A percentile compares a stretch with the other conserved stretches of the same genome.
Conservation (phyloP, 1,140 invertebrate genomes). For the Drosophila virilis region DNA sequence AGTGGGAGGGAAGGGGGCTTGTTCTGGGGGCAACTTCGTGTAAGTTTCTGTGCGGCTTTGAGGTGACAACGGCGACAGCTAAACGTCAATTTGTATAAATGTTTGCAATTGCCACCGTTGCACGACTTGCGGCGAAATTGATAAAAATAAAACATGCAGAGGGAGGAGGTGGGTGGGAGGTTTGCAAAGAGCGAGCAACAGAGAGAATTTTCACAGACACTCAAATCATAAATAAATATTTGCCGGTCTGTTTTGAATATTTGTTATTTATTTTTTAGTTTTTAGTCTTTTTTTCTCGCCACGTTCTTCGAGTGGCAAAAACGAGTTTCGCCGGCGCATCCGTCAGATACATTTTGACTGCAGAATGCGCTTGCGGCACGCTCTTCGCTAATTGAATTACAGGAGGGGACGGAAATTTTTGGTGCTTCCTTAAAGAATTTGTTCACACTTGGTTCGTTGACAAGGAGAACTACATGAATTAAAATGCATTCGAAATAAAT, state of each 20-base stretch:
- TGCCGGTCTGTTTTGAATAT: slow-evolving; percentile 20
- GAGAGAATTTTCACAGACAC: slow-evolving; percentile 10
- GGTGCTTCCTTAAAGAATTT: not conserved
- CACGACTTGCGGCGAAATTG: slow-evolving; percentile 34
- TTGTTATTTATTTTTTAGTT: not conserved
- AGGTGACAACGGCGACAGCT: slow-evolving; percentile 63
- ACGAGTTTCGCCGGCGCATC: slow-evolving; percentile 57
- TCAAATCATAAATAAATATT: slow-evolving; percentile 68
- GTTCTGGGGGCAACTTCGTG: slow-evolving; percentile 17
- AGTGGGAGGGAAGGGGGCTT: not conserved
- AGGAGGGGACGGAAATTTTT: not conserved
- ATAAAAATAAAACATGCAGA: slow-evolving; percentile 55
- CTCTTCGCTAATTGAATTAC: slow-evolving; percentile 61
- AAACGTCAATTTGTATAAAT: slow-evolving; percentile 76
- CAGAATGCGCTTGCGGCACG: slow-evolving; percentile 8
- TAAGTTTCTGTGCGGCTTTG: slow-evolving; percentile 39
- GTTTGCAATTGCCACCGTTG: slow-evolving; percentile 60
- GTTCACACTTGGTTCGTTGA: not conserved
- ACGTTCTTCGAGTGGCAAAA: slow-evolving; percentile 48
- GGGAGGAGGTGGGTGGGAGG: not conserved
- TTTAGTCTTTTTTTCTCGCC: slow-evolving; percentile 30
- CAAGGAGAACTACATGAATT: not conserved
- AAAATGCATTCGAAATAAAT: not conserved
- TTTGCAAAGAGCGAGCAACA: not conserved
- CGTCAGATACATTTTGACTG: slow-evolving; percentile 39